These are phyloP conservation scores for Dromius quadrimaculatus DNA, from an alignment of 2,888 invertebrate species.

Conservation along the genomic window DNA sequence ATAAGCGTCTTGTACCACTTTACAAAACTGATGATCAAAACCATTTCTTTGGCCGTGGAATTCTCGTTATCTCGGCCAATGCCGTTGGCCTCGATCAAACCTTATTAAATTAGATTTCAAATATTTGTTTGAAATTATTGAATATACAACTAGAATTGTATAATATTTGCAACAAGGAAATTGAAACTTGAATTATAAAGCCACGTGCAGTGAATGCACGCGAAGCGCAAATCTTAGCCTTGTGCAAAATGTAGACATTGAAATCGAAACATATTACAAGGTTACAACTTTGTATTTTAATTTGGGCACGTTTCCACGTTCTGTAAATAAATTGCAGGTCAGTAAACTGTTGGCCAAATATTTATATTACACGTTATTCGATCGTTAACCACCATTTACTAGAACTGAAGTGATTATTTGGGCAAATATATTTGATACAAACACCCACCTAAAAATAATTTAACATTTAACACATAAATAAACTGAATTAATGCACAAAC, in stretches of 20 bases:
- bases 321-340: neutral
- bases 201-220: neutral
- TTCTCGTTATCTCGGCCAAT: conserved; percentile 49
- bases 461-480: too few relatives aligned
- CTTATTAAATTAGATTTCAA: conserved; percentile 45
- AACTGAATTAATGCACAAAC: too few relatives aligned
- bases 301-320: conserved; percentile 7
- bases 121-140: conserved; percentile 36
- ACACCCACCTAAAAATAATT: too few relatives aligned
- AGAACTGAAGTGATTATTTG: too few relatives aligned
- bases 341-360: neutral
- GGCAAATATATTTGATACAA: too few relatives aligned
- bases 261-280: conserved; percentile 19
- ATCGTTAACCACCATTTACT: too few relatives aligned
- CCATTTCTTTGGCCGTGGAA: conserved; percentile 51
- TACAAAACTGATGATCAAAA: conserved; percentile 40
- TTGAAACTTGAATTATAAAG: neutral
- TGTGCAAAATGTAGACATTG: conserved; percentile 7
- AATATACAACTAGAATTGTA: too few relatives aligned
- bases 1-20: conserved; percentile 35
- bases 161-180: neutral
- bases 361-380: too few relatives aligned
- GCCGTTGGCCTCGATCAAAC: conserved; percentile 40
- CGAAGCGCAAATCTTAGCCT: neutral
- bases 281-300: conserved; percentile 2